phyloP scores from a whole-genome alignment of 92 coral and sea anemone species.

The Metridium senile region DNA sequence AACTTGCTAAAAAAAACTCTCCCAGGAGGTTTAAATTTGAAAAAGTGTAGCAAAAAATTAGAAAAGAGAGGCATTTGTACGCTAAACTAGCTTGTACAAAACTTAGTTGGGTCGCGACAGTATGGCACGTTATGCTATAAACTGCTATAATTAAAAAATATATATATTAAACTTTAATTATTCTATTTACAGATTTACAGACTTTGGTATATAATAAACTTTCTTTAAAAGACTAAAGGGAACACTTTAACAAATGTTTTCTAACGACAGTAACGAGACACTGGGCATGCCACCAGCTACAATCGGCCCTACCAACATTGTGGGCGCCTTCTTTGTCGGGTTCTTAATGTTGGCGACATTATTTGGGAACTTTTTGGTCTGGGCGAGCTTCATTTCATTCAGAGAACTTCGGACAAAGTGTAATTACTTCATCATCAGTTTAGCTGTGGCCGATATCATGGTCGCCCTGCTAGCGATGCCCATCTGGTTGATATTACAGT shows the following conservation, averaged over 20 bases:
- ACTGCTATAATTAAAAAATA: no score
- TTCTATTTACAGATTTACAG: no score
- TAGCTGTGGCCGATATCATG: slow-evolving; percentile 83
- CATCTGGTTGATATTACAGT: slow-evolving; percentile 77
- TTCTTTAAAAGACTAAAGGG: background rate
- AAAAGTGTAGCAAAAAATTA: no score
- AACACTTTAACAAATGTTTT: background rate
- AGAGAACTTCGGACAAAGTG: slow-evolving; percentile 92
- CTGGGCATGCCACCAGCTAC: background rate
- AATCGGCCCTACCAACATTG: slow-evolving; percentile 55
- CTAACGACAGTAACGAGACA: background rate
- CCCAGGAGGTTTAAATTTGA: no score
- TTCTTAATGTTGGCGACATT: slow-evolving; percentile 80
- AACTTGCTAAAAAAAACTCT: no score
- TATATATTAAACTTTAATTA: no score
- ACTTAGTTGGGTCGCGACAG: no score
- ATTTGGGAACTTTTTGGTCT: slow-evolving; percentile 81
- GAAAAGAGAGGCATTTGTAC: no score
- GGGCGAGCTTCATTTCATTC: slow-evolving; percentile 87
- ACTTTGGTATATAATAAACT: no score
- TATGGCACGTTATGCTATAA: no score
- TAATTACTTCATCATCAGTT: slow-evolving; percentile 87
- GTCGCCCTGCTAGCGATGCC: slow-evolving; percentile 90
- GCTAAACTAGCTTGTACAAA: no score
- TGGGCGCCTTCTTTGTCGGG: slow-evolving; percentile 74